These are phyloP conservation scores for Ciconia boyciana DNA, from an alignment of 2,113 vertebrate species.

Conservation along the genomic window DNA sequence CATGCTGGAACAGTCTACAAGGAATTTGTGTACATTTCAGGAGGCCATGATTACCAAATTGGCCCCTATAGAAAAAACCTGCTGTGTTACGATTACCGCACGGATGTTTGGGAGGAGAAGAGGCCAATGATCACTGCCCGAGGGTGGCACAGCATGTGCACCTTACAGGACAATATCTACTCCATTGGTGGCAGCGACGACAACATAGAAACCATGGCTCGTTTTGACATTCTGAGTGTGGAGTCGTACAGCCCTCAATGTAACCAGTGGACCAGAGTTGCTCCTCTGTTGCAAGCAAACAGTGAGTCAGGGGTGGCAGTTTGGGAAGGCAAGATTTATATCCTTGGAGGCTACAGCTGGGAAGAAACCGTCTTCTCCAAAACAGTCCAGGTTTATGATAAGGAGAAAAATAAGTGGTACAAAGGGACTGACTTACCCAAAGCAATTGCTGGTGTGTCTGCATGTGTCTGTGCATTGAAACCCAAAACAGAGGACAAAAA, in stretches of 20 bases:
- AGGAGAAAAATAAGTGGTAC: conserved; percentile 80
- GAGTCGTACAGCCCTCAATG: conserved; percentile 87
- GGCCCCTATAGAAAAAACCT: conserved; percentile 90
- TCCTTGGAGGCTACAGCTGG: conserved; percentile 96
- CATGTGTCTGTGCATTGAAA: conserved; percentile 85
- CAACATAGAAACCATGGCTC: conserved; percentile 87
- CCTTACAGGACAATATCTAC: conserved; percentile 85
- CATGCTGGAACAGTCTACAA: conserved; percentile 88
- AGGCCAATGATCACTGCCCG: conserved; percentile 86
- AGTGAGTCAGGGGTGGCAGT: conserved; percentile 90
- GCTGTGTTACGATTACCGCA: conserved; percentile 85
- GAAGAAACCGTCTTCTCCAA: conserved; percentile 89
- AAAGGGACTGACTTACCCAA: conserved; percentile 87
- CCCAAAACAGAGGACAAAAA: conserved; percentile 75
- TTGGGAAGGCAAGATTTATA: conserved; percentile 85
- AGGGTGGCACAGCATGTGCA: conserved; percentile 97
- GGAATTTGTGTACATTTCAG: conserved; percentile 89
- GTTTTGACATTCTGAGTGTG: conserved; percentile 89
- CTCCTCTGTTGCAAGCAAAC: conserved; percentile 85
- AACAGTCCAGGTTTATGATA: conserved; percentile 87
- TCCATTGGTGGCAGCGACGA: conserved; percentile 92
- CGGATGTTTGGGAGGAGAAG: conserved; percentile 83
- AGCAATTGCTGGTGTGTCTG: conserved; percentile 87
- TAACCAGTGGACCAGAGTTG: conserved; percentile 88
- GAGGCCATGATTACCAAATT: conserved; percentile 93